phyloP scores from a whole-genome alignment of 1,140 invertebrate species.

The Papilio helenus region DNA sequence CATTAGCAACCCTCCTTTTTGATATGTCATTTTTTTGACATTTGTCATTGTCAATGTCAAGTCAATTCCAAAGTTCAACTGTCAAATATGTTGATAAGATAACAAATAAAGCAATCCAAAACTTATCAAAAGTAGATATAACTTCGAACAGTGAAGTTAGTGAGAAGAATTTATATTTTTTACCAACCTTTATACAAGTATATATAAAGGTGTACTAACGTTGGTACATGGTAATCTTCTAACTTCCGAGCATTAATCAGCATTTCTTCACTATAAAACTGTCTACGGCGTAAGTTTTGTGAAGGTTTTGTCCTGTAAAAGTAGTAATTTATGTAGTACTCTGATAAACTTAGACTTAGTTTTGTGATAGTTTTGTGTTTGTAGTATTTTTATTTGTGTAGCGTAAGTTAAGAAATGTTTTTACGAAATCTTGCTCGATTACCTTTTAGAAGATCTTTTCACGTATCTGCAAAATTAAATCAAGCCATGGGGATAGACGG shows the following conservation, averaged over 20 bases:
- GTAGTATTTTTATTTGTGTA: not conserved
- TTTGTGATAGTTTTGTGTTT: not conserved
- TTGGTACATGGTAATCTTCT: not conserved
- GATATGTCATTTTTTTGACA: not conserved
- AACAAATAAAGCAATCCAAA: not conserved
- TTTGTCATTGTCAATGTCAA: not conserved
- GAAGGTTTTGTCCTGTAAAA: not conserved
- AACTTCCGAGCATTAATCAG: not conserved
- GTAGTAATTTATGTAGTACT: not conserved
- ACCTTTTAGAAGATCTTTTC: conserved; percentile 61
- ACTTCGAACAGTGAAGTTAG: not conserved
- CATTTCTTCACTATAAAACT: not conserved
- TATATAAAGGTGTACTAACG: not conserved
- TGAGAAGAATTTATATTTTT: not conserved
- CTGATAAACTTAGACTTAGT: not conserved
- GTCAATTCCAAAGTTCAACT: conserved; percentile 5
- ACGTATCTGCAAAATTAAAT: conserved; percentile 64
- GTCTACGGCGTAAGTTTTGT: not conserved
- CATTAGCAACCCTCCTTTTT: not conserved
- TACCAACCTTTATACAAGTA: not conserved
- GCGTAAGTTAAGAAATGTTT: conserved; percentile 56
- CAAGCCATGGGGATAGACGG: conserved; percentile 85
- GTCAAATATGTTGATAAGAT: conserved; percentile 2
- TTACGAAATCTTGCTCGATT: conserved; percentile 60
- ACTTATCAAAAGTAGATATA: not conserved